Conservation (phyloP, 2,113 vertebrate species). For the pig (Sus scrofa) region T2T-Sscrofa CM000822.6:67142501-67143000, state of each 20-base stretch:
- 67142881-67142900: not conserved
- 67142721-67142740: accelerated
- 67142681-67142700: not conserved
- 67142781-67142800: not conserved
- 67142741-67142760: not conserved
- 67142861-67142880: not conserved
- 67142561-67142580: accelerated
- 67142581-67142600: not conserved
- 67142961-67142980: not conserved
- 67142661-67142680: not conserved
- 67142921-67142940: not conserved
- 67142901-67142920: not conserved
- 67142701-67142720: accelerated
- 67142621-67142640: not conserved
- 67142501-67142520: not conserved
- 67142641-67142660: not conserved
- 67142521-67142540: not conserved
- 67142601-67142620: not conserved
- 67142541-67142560: not conserved
- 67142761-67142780: not conserved
- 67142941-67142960: not conserved
- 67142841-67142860: not conserved
- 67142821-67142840: not conserved
- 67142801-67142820: no score
- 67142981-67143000: not conserved